Conservation (phyloP, 2,888 invertebrate genomes). For the Apodemia mormo region DNA sequence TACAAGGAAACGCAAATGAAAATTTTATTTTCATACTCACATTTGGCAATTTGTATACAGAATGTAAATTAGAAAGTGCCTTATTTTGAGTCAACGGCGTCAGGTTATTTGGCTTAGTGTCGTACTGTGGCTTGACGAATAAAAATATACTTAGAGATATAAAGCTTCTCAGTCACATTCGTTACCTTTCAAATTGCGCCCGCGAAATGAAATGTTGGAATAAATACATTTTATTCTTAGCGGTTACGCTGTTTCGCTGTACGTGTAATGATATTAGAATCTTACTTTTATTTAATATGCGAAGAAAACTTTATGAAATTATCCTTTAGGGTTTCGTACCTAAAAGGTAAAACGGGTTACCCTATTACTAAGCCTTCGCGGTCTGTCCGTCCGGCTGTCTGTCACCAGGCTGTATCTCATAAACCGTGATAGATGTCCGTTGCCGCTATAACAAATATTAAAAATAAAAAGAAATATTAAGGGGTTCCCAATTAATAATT, state of each 20-base stretch:
- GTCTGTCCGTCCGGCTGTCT: too few relatives aligned
- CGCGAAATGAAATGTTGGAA: conserved; percentile 50
- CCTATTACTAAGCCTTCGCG: too few relatives aligned
- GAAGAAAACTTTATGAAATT: background rate
- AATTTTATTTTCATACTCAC: conserved; percentile 78
- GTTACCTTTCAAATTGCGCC: conserved; percentile 52
- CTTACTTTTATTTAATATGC: conserved; percentile 7
- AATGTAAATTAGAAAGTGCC: conserved; percentile 78
- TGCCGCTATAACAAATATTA: too few relatives aligned
- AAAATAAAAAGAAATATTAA: too few relatives aligned
- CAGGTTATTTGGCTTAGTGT: conserved; percentile 73
- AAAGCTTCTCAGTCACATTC: conserved; percentile 57
- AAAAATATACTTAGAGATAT: conserved; percentile 59
- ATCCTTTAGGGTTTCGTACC: background rate
- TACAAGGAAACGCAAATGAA: conserved; percentile 71
- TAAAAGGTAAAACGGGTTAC: too few relatives aligned
- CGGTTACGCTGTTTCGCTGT: conserved; percentile 24
- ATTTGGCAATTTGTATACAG: conserved; percentile 78
- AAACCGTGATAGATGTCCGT: too few relatives aligned
- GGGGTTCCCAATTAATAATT: too few relatives aligned
- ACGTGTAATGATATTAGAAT: conserved; percentile 4
- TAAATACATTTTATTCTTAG: conserved; percentile 33
- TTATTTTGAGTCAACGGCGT: conserved; percentile 71
- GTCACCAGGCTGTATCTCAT: too few relatives aligned
- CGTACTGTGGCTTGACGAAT: conserved; percentile 57